A percentile compares a stretch with the other conserved stretches of the same genome.
phyloP scores from a whole-genome alignment of 2,888 invertebrate genomes.

The Melanargia galathea region DNA sequence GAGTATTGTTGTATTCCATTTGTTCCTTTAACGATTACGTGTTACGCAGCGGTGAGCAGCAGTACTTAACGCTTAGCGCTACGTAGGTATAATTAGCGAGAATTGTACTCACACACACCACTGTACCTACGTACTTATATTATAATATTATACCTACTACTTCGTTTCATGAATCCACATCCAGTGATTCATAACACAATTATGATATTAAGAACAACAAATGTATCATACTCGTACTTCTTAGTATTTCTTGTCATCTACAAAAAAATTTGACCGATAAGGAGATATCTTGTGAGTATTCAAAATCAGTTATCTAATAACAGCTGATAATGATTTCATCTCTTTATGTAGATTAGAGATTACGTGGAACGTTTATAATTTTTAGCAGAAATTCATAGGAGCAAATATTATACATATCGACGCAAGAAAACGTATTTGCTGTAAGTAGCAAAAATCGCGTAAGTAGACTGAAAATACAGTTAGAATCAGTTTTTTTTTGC shows the following conservation, averaged over 20 bases:
- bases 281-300: not conserved
- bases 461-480: too few relatives aligned
- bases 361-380: not conserved
- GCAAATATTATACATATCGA: too few relatives aligned
- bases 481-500: too few relatives aligned
- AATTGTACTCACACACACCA: conserved; percentile 9
- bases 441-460: too few relatives aligned
- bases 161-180: conserved; percentile 34
- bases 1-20: conserved; percentile 4
- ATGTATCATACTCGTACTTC: conserved; percentile 20
- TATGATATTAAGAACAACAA: conserved; percentile 32
- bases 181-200: conserved; percentile 36
- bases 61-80: too few relatives aligned
- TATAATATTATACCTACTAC: conserved; percentile 6
- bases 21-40: conserved; percentile 2
- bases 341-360: not conserved
- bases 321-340: conserved; percentile 3
- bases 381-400: not conserved
- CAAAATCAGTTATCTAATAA: conserved; percentile 4
- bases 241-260: conserved; percentile 9
- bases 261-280: conserved; percentile 10
- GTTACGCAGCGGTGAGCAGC: conserved; percentile 17
- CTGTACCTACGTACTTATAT: too few relatives aligned
- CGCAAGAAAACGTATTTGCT: too few relatives aligned
- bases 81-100: conserved; percentile 39